Conservation (phyloP, 2,888 invertebrate species). For the Ganaspis brasiliensis region DNA sequence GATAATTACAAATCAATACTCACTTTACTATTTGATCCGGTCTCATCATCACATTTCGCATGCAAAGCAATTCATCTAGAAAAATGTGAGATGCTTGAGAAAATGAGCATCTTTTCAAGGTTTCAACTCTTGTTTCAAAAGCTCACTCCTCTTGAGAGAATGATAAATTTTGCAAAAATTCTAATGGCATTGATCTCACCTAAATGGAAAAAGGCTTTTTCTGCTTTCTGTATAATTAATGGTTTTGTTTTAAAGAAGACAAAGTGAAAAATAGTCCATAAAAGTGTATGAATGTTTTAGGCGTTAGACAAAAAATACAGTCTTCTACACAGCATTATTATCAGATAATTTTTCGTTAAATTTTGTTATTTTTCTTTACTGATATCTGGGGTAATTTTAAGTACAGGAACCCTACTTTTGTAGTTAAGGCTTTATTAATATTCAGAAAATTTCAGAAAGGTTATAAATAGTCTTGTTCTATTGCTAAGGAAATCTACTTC, state of each 20-base stretch:
- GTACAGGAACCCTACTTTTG: too few relatives aligned
- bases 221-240: neutral
- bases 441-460: too few relatives aligned
- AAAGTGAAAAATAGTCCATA: too few relatives aligned
- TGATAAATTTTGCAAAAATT: neutral
- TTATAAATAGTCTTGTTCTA: too few relatives aligned
- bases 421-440: too few relatives aligned
- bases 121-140: conserved; percentile 27
- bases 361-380: too few relatives aligned
- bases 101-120: conserved; percentile 10
- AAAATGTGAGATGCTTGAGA: conserved; percentile 27
- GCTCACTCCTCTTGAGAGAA: neutral
- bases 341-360: too few relatives aligned
- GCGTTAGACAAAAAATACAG: too few relatives aligned
- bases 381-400: too few relatives aligned
- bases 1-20: conserved; percentile 65
- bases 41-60: neutral
- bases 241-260: conserved; percentile 1
- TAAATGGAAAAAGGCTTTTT: neutral
- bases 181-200: neutral
- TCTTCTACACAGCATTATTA: too few relatives aligned
- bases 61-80: conserved; percentile 11
- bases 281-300: too few relatives aligned
- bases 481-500: too few relatives aligned
- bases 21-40: conserved; percentile 42